These are phyloP conservation scores for Ephestia elutella DNA, from an alignment of 1,140 invertebrate species.

Conservation along the genomic window DNA sequence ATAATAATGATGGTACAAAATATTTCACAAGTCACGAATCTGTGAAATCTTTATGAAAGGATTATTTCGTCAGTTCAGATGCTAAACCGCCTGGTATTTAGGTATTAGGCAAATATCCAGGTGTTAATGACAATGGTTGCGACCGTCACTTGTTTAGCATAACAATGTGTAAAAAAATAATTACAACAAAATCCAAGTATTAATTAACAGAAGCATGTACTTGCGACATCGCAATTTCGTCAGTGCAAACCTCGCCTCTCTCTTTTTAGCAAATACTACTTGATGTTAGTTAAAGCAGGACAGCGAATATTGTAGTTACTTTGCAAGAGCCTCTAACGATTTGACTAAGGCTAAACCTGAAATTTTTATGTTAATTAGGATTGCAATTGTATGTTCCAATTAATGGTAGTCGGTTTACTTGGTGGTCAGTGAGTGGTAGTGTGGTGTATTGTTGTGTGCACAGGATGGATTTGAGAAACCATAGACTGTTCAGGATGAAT, in stretches of 20 bases:
- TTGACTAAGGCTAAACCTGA: constrained; percentile 63
- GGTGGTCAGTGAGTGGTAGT: constrained; percentile 56
- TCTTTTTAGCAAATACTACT: constrained; percentile 31
- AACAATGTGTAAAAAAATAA: constrained; percentile 23
- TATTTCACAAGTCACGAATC: no score
- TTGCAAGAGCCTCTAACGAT: constrained; percentile 39
- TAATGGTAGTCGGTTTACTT: constrained; percentile 57
- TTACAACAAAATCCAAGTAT: constrained; percentile 32
- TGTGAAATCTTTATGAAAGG: no score
- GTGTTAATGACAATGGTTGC: constrained; percentile 1
- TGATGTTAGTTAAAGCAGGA: constrained; percentile 35
- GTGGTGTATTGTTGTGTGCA: constrained; percentile 24
- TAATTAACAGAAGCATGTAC: constrained; percentile 36
- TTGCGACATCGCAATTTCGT: constrained; percentile 31
- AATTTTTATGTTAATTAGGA: constrained; percentile 70
- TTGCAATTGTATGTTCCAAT: constrained; percentile 65
- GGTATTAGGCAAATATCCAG: not conserved
- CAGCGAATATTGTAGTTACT: constrained; percentile 29
- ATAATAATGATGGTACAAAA: no score
- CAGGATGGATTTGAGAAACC: constrained; percentile 61
- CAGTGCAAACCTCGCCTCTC: constrained; percentile 31
- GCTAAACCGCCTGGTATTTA: not conserved
- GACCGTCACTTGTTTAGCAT: not conserved
- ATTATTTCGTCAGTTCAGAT: not conserved
- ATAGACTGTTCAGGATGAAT: constrained; percentile 48